Evolutionary conservation across 1,140 invertebrate species (phyloP).

Genomic region (Drosophila erecta): DNA sequence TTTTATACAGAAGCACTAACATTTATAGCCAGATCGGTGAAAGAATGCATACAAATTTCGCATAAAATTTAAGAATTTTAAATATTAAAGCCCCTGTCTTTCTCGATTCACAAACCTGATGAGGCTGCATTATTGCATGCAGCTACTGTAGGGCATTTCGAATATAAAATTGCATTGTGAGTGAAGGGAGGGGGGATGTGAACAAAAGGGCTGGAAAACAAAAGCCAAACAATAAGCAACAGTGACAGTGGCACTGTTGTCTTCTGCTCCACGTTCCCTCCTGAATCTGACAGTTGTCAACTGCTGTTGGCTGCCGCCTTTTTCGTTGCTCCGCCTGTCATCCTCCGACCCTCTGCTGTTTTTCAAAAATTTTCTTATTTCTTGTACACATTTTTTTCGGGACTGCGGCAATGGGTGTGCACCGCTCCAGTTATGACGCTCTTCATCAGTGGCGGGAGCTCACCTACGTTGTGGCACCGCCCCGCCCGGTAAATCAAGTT

Average conservation of each 20-base stretch:
- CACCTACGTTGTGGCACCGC: conserved; percentile 14
- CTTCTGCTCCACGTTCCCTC: conserved; percentile 30
- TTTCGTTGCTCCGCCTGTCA: conserved; percentile 46
- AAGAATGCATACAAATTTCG: neutral
- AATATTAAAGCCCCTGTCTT: neutral
- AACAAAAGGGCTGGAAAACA: conserved; percentile 52
- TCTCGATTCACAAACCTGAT: neutral
- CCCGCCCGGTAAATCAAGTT: conserved; percentile 30
- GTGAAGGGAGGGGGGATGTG: conserved; percentile 3
- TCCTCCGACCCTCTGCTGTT: conserved; percentile 13
- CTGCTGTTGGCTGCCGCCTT: conserved; percentile 69
- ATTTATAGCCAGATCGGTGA: neutral
- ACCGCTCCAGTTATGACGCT: conserved; percentile 27
- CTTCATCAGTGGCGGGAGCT: conserved; percentile 14
- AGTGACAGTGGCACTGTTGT: conserved; percentile 71
- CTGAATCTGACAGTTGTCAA: conserved; percentile 81
- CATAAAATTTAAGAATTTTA: neutral
- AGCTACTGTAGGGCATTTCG: conserved; percentile 22
- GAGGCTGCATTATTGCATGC: neutral
- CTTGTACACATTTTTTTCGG: conserved; percentile 45
- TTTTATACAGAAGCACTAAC: neutral
- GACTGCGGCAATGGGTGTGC: conserved; percentile 59
- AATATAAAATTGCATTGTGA: conserved; percentile 33
- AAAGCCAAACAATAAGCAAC: conserved; percentile 78
- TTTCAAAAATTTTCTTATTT: conserved; percentile 44